Conservation (phyloP, 2,888 invertebrate species). For the Alsophila aescularia region DNA sequence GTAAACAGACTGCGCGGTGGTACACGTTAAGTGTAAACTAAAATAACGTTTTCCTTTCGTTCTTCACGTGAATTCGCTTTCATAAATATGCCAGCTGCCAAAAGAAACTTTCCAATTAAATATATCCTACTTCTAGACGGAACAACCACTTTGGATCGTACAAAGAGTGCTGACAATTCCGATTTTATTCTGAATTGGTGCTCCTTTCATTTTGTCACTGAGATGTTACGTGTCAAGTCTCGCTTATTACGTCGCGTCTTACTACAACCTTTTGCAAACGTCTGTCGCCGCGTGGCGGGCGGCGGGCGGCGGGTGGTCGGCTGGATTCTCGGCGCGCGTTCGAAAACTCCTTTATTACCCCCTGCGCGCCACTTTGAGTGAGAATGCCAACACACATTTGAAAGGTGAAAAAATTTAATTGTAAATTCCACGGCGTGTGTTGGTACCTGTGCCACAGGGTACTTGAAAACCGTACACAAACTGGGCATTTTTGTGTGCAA, state of each 20-base stretch:
- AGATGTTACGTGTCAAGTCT: conserved; percentile 4
- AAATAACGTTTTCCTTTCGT: not conserved
- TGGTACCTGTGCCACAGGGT: not conserved
- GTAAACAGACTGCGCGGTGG: too few species aligned
- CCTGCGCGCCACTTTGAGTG: not conserved
- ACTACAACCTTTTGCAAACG: conserved; percentile 2
- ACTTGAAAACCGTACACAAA: not conserved
- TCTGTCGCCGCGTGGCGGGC: not conserved
- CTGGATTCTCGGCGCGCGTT: not conserved
- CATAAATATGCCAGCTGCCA: too few species aligned
- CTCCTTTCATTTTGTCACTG: conserved; percentile 1
- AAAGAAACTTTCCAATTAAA: not conserved
- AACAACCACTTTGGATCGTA: not conserved
- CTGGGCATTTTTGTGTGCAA: too few species aligned
- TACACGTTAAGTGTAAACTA: too few species aligned
- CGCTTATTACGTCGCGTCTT: conserved; percentile 3
- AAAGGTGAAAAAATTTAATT: conserved; percentile 31
- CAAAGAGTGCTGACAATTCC: not conserved
- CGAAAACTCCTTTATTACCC: not conserved
- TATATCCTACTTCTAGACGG: not conserved
- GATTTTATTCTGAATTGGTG: conserved; percentile 1
- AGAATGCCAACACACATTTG: not conserved
- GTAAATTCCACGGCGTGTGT: conserved; percentile 25
- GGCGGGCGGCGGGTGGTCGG: not conserved
- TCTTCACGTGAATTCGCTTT: too few species aligned